Evolutionary conservation across 2,113 vertebrate genomes (phyloP), one percentile per base, ranked within the genome.

Genomic region (Zosterops borbonicus): DNA sequence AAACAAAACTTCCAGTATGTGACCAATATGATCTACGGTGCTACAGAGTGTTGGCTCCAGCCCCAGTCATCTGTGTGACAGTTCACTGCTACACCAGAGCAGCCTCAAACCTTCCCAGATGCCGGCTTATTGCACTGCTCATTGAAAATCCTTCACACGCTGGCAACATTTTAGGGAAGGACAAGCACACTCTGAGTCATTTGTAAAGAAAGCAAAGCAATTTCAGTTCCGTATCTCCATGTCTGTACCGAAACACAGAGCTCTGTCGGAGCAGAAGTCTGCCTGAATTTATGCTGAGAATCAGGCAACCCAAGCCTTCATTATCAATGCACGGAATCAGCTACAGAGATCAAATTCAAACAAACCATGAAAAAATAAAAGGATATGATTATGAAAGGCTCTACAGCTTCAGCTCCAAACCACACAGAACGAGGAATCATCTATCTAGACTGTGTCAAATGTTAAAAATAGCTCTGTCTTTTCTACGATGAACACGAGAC

Each of bases 111-210:
- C 97, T 98, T 96, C 97, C 97, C 98, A 97, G 97, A 97, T 97
- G 97, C 98, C 29, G 96, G 97, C 97, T 98, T 97, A 97, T 96
- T 97, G 96, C 98, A 97, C 76, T 97, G 97, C 98, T 98, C 98
- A 97, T 96, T 98, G 98, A 98, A 98, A 98, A 98, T 98, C 98
- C 98, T 98, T 98, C 97, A 98, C 97, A 98, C 93, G 96, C 98
- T 98, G 97, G 97, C 98, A 98, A 97, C 98, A 98, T 98, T 98
- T 98, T 98, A 98, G 98, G 97, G 96, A 98, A 97, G 97, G 97
- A 98, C 98, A 97, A 97, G 96, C 98, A 97, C 97, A 94, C 97
- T 97, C 97, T 96, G 98, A 98, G 97, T 98, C 98, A 98, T 98
- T 98, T 98, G 98, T 98, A 97, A 98, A 98, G 98, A 98, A 98